Percentiles rank a stretch among this genome's conserved stretches.
Evolutionary conservation across 2,888 invertebrate genomes (phyloP).

Genomic region (Entomobrya proxima): DNA sequence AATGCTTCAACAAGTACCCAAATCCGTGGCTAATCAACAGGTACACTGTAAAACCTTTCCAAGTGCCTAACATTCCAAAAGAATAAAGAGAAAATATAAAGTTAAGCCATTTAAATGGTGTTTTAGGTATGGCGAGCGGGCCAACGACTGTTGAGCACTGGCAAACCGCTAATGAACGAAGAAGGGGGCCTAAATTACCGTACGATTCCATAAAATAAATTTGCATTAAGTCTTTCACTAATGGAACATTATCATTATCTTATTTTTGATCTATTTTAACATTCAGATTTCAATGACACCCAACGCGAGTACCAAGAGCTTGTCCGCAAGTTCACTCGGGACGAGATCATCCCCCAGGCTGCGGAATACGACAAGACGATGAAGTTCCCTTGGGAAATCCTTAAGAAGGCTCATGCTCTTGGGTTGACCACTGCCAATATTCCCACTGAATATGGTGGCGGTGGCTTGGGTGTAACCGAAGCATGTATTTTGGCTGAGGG

Average conservation of each 20-base stretch:
- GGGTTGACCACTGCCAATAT: conserved; percentile 80
- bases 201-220: conserved; percentile 17
- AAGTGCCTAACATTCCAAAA: no score
- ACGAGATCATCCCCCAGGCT: conserved; percentile 80
- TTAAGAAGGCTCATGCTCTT: conserved; percentile 78
- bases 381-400: conserved; percentile 79
- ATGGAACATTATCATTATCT: not conserved
- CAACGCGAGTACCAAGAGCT: conserved; percentile 78
- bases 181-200: conserved; percentile 54
- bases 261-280: not conserved
- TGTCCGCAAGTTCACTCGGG: conserved; percentile 80
- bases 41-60: no score
- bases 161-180: conserved; percentile 46
- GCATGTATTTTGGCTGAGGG: conserved; percentile 91
- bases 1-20: conserved; percentile 49
- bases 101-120: not conserved
- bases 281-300: conserved; percentile 74
- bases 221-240: no score
- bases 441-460: conserved; percentile 80
- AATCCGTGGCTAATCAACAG: conserved; percentile 35
- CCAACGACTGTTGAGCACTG: conserved; percentile 44
- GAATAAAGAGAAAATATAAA: no score
- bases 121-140: conserved; percentile 49
- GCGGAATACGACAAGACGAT: conserved; percentile 79
- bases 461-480: conserved; percentile 86